Evolutionary conservation across 2,113 vertebrate species (phyloP), one percentile per base, ranked within the genome.

Genomic region (Proteles cristata): DNA sequence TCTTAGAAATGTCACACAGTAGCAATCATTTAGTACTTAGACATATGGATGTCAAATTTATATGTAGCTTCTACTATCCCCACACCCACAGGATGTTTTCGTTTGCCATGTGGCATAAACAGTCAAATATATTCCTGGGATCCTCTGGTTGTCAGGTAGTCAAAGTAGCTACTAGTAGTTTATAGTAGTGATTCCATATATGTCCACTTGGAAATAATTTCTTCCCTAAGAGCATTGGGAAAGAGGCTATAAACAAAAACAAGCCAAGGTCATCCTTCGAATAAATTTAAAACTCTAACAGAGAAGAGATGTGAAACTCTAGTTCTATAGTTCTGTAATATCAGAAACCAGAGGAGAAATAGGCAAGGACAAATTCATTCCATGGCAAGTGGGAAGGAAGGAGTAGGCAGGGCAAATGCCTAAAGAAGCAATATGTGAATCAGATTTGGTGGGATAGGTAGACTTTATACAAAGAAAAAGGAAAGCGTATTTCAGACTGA

Each of bases 1-100:
- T 76, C 45, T 73, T 83, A 87, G 48, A 96, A 95, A 90, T 68
- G 85, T 93, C n/a, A 95, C n/a, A 74, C 7, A 86, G 50, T 68
- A 74, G 28, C 39, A 65, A 58, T 84, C 19, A 55, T 91, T 88
- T 73, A 68, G 23, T 83, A 73, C 63, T 86, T 68, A 63, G 3
- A 81, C 15, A 97, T 65, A n/a, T 55, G 6, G 1, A 4, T 79
- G 10, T 80, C 53, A 90, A 95, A 84, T 94, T 92, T 68, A 74
- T 77, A 82, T 63, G 50, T 50, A 85, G n/a, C 45, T 94, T 86
- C 68, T 95, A 39, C 26, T 73, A 35, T 77, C 19, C 55, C 19
- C 4, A n/a, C 0, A 15, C 28, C n/a, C 50, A 77, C 6, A 45
- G 16, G 16, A 81, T 89, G 11, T 81, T 84, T 93, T 93, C 33